Evolutionary conservation across 1,140 invertebrate genomes (phyloP).

Genomic region (Drosophila bocki): DNA sequence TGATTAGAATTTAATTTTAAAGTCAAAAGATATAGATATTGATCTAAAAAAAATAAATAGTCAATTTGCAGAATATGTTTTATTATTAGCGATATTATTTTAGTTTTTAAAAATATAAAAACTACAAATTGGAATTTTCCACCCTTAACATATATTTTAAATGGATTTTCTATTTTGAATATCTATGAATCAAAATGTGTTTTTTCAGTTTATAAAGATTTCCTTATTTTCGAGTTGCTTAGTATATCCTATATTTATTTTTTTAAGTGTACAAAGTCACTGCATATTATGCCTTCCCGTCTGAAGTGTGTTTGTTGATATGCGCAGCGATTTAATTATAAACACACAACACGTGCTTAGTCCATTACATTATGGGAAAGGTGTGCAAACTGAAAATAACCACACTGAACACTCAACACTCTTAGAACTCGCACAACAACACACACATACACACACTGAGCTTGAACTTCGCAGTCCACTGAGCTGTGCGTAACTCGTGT

Average conservation of each 20-base stretch:
- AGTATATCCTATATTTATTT: neutral
- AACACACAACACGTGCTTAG: slow-evolving; percentile 77
- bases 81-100: neutral
- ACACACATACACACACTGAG: slow-evolving; percentile 8
- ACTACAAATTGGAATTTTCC: no score
- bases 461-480: slow-evolving; percentile 50
- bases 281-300: slow-evolving; percentile 22
- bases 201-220: neutral
- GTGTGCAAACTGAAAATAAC: slow-evolving; percentile 75
- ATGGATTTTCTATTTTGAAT: neutral
- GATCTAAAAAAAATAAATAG: neutral
- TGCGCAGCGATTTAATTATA: slow-evolving; percentile 76
- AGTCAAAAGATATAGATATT: neutral
- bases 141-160: neutral
- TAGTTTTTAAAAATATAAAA: neutral
- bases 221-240: no score
- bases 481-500: slow-evolving; percentile 33
- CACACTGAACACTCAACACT: slow-evolving; percentile 21
- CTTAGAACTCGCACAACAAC: slow-evolving; percentile 11
- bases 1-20: neutral
- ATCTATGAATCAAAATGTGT: neutral
- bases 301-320: slow-evolving; percentile 57
- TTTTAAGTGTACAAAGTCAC: neutral
- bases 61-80: neutral
- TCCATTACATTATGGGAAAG: slow-evolving; percentile 51